Evolutionary conservation across 2,888 invertebrate species (phyloP), one percentile per base, ranked within the genome.

Genomic region (Sphaeridia pumilis): DNA sequence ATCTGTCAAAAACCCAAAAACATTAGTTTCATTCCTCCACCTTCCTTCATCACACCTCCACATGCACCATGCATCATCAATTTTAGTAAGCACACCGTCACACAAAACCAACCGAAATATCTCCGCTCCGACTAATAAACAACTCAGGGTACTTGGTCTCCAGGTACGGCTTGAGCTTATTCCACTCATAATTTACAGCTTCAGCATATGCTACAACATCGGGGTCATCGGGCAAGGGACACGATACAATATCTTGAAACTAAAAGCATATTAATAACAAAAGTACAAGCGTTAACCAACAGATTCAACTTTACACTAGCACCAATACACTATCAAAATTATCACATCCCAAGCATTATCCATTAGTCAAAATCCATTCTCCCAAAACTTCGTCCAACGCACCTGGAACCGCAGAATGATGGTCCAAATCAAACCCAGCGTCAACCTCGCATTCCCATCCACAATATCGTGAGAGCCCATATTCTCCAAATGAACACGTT

Each of bases 381-480:
- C n/a, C n/a, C n/a, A n/a, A n/a, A n/a, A n/a, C n/a, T n/a, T n/a
- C n/a, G n/a, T n/a, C n/a, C n/a, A n/a, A n/a, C n/a, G n/a, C n/a
- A 87, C 87, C 82, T 95, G 98, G 84, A 99, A 99, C 70, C 98
- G 82, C 65, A 99, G 78, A 70, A 99, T 99, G 70, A 99, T 99
- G 65, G 98, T 99, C 98, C 98, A 99, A 69, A 99, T 98, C 60
- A 99, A 84, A 72, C 98, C 98, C 54, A 99, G 81, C 65, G 92
- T 97, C 60, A 65, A 55, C 53, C 97, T 79, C 10, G 94, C 84
- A 75, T 93, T 98, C 48, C 98, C 98, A 71, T 99, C 98, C 51
- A 99, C 98, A 70, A 99, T 97, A 73, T 99, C 98, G 72, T 98
- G 97, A 35, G 97, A 95, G 46, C 98, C 94, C 85, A 99, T 92